Conservation (phyloP, 2,888 invertebrate species). For the Pomacea canaliculata region DNA sequence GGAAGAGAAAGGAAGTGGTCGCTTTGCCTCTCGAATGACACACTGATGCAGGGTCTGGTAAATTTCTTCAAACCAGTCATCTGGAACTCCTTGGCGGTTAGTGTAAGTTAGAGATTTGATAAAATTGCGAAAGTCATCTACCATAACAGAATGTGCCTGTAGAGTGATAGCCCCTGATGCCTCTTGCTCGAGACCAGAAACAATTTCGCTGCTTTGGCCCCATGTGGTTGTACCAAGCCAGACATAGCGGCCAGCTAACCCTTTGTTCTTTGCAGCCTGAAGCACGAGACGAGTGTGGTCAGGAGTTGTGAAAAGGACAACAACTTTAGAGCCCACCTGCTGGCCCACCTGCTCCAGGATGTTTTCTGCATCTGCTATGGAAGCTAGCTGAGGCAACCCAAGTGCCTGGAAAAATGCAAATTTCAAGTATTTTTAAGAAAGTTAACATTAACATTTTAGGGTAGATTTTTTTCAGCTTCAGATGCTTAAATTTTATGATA, state of each 20-base stretch:
- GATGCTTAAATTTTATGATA: no score
- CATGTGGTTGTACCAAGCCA: slow-evolving; percentile 65
- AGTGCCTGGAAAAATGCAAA: slow-evolving; percentile 47
- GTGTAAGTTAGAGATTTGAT: slow-evolving; percentile 58
- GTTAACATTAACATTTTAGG: no score
- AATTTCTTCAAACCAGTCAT: slow-evolving; percentile 70
- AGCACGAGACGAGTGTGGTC: slow-evolving; percentile 61
- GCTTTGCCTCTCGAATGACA: slow-evolving; percentile 5
- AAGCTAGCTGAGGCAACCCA: slow-evolving; percentile 47
- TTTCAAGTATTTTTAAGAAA: no score
- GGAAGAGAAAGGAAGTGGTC: slow-evolving; percentile 41
- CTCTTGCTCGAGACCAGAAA: slow-evolving; percentile 56
- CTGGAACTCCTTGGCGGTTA: slow-evolving; percentile 65
- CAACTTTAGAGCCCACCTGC: slow-evolving; percentile 57
- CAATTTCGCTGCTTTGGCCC: slow-evolving; percentile 47
- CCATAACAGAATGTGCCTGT: slow-evolving; percentile 54
- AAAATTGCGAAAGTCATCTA: slow-evolving; percentile 60
- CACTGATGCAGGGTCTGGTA: slow-evolving; percentile 21
- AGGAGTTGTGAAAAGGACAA: slow-evolving; percentile 64
- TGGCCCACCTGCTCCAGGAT: slow-evolving; percentile 51
- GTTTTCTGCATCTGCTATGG: slow-evolving; percentile 43
- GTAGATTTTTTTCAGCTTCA: no score
- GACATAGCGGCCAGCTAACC: slow-evolving; percentile 56
- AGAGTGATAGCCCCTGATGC: slow-evolving; percentile 58
- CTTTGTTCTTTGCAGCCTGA: slow-evolving; percentile 61